Evolutionary conservation across 2,797 vertebrate genomes (phyloP).

Genomic region (Chaetodon trifasciatus): DNA sequence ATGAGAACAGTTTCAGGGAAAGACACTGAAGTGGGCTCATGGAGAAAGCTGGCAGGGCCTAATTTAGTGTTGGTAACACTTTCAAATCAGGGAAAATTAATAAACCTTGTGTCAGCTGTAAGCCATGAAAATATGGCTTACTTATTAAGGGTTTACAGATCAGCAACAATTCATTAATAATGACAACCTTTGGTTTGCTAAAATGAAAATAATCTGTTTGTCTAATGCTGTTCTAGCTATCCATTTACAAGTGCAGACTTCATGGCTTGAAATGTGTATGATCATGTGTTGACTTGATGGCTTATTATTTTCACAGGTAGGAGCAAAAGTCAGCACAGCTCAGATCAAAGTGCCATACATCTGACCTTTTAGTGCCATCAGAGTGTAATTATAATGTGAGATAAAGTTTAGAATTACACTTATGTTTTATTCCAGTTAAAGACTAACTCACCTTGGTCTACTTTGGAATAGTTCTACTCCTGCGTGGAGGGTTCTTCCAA

Average conservation of each 20-base stretch:
- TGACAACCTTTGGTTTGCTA: not conserved
- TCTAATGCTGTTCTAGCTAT: not conserved
- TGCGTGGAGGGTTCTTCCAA: not conserved
- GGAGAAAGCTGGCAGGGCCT: not conserved
- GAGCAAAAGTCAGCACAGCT: too few relatives aligned
- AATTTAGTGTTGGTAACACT: not conserved
- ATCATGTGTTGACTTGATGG: not conserved
- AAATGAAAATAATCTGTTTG: not conserved
- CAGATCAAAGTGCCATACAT: not conserved
- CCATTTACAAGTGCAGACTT: not conserved
- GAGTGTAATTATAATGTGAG: not conserved
- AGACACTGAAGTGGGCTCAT: not conserved
- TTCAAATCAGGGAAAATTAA: not conserved
- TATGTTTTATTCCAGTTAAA: not conserved
- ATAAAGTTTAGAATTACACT: not conserved
- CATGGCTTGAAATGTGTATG: not conserved
- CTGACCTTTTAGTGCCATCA: not conserved
- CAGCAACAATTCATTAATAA: not conserved
- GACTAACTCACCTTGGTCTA: not conserved
- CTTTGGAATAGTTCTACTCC: not conserved
- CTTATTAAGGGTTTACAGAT: not conserved
- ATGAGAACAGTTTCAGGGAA: conserved; percentile 1
- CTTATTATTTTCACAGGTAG: not conserved
- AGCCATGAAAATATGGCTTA: not conserved
- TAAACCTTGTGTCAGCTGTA: not conserved